Evolutionary conservation across 1,140 invertebrate species (phyloP).

Genomic region (Samia ricini): DNA sequence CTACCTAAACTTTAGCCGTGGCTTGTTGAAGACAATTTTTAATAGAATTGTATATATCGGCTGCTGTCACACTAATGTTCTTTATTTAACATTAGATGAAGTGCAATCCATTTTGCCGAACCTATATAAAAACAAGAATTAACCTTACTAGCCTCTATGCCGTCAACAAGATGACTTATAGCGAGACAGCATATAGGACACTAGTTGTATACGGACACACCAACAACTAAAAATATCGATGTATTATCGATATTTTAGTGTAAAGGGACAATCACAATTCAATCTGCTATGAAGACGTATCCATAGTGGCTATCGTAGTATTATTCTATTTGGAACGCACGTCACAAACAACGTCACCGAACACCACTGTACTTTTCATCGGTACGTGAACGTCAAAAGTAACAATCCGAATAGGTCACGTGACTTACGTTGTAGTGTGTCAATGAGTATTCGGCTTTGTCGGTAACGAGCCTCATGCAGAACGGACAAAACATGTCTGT

Average conservation of each 20-base stretch:
- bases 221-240: slow-evolving; percentile 8
- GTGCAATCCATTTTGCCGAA: no score
- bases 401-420: slow-evolving; percentile 40
- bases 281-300: slow-evolving; percentile 2
- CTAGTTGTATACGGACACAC: no score
- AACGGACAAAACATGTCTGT: slow-evolving; percentile 50
- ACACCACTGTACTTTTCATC: slow-evolving; percentile 42
- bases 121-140: no score
- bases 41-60: no score
- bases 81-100: no score
- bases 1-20: no score
- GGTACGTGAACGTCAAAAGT: slow-evolving; percentile 65
- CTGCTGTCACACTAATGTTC: no score
- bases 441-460: slow-evolving; percentile 62
- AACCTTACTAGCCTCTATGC: no score
- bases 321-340: slow-evolving; percentile 4
- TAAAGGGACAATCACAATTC: slow-evolving; percentile 17
- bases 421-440: slow-evolving; percentile 65
- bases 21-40: no score
- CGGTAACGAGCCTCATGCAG: slow-evolving; percentile 57
- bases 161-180: no score
- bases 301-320: not conserved
- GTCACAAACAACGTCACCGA: slow-evolving; percentile 36
- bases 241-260: slow-evolving; percentile 1
- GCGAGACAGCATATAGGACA: no score